These are phyloP conservation scores for Geococcyx californianus DNA, from an alignment of 2,113 vertebrate genomes.

Conservation along the genomic window DNA sequence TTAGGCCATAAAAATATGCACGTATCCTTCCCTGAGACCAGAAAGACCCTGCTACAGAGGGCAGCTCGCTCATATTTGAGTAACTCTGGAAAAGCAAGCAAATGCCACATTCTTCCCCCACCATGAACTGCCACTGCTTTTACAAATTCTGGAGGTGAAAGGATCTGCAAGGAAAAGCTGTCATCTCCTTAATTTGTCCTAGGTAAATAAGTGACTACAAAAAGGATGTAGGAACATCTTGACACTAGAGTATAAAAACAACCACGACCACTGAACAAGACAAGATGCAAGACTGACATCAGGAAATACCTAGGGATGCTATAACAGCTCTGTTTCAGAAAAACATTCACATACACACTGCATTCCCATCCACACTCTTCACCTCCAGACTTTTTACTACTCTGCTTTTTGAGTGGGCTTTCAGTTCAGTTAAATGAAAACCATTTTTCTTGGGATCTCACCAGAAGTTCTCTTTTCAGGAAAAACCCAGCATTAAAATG, in stretches of 20 bases:
- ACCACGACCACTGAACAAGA: not conserved
- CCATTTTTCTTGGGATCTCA: not conserved
- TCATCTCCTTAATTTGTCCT: not conserved
- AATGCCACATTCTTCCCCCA: not conserved
- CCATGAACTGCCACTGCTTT: not conserved
- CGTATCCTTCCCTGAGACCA: not conserved
- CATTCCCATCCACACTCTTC: not conserved
- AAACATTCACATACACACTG: not conserved
- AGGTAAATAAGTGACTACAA: not conserved
- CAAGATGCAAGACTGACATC: not conserved
- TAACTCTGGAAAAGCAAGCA: not conserved
- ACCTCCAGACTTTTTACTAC: not conserved
- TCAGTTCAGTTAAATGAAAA: not conserved
- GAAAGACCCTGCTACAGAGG: not conserved
- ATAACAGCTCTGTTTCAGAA: not conserved
- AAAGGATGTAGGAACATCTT: not conserved
- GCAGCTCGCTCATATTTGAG: not conserved
- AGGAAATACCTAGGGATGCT: not conserved
- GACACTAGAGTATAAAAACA: not conserved
- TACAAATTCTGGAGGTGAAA: not conserved
- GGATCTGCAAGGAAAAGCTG: not conserved
- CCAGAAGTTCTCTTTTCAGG: not conserved
- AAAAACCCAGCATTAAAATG: not conserved
- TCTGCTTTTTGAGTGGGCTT: not conserved
- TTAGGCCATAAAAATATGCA: not conserved